These are phyloP conservation scores for Peromyscus aztecus DNA, from an alignment of 2,797 vertebrate species.

Conservation along the genomic window DNA sequence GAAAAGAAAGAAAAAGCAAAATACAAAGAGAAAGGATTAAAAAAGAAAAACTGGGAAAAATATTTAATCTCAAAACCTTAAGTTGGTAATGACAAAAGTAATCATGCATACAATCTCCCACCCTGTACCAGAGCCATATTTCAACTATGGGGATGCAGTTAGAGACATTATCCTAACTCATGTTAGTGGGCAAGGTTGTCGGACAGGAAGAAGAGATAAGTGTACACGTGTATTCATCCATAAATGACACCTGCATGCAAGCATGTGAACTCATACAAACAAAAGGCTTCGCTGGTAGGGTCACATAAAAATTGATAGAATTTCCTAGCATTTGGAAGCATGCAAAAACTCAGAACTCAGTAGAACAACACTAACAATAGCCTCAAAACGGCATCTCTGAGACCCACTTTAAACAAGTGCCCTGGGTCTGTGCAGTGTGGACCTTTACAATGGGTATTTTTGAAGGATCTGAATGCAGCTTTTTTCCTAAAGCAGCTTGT, in stretches of 20 bases:
- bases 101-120: not conserved
- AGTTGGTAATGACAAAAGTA: not conserved
- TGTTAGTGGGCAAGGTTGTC: accelerated
- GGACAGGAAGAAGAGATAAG: not conserved
- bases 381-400: not conserved
- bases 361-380: not conserved
- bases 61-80: not conserved
- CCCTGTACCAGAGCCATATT: not conserved
- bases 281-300: not conserved
- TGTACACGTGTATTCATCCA: not conserved
- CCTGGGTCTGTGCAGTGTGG: not conserved
- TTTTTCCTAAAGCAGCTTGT: not conserved
- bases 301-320: not conserved
- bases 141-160: not conserved
- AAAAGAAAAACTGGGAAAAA: not conserved
- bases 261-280: not conserved
- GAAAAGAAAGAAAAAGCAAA: not conserved
- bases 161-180: not conserved
- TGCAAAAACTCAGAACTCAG: not conserved
- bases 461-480: not conserved
- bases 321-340: not conserved
- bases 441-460: not conserved
- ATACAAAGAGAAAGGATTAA: not conserved
- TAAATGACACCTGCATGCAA: accelerated
- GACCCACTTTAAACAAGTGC: not conserved